Percentiles rank a stretch among this genome's conserved stretches.
phyloP scores from a whole-genome alignment of 2,888 invertebrate genomes.

The Rhodophaea formosa region DNA sequence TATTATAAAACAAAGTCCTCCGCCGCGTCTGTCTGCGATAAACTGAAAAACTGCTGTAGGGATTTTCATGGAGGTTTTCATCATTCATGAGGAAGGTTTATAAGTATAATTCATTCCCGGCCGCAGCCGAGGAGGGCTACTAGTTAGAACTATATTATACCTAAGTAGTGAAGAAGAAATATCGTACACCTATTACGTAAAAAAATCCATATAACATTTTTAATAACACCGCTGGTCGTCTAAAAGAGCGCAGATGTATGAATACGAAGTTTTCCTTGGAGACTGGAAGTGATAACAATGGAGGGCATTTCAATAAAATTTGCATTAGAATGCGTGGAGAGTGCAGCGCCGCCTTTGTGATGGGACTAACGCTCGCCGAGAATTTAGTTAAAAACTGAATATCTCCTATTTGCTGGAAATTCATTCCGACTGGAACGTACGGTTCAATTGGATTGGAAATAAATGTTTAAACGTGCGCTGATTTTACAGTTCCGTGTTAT shows the following conservation, averaged over 20 bases:
- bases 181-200: too few species aligned
- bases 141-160: too few species aligned
- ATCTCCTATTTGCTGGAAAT: slow-evolving; percentile 20
- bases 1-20: too few species aligned
- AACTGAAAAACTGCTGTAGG: too few species aligned
- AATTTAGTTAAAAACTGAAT: slow-evolving; percentile 29
- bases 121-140: too few species aligned
- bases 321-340: slow-evolving; percentile 73
- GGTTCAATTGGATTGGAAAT: slow-evolving; percentile 10
- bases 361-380: slow-evolving; percentile 43
- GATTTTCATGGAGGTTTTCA: too few species aligned
- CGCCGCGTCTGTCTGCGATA: too few species aligned
- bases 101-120: too few species aligned
- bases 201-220: slow-evolving; percentile 10
- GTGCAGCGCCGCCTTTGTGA: slow-evolving; percentile 66
- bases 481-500: neutral
- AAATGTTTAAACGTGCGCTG: neutral
- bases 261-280: slow-evolving; percentile 52
- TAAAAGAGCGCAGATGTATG: slow-evolving; percentile 48
- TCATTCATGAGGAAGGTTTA: too few species aligned
- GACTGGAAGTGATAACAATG: slow-evolving; percentile 71
- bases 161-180: too few species aligned
- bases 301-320: slow-evolving; percentile 72
- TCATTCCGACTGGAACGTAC: slow-evolving; percentile 6
- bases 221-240: slow-evolving; percentile 24